These are phyloP conservation scores for Gymnoscopelus microlampas DNA, from an alignment of 2,797 vertebrate species.

Conservation along the genomic window DNA sequence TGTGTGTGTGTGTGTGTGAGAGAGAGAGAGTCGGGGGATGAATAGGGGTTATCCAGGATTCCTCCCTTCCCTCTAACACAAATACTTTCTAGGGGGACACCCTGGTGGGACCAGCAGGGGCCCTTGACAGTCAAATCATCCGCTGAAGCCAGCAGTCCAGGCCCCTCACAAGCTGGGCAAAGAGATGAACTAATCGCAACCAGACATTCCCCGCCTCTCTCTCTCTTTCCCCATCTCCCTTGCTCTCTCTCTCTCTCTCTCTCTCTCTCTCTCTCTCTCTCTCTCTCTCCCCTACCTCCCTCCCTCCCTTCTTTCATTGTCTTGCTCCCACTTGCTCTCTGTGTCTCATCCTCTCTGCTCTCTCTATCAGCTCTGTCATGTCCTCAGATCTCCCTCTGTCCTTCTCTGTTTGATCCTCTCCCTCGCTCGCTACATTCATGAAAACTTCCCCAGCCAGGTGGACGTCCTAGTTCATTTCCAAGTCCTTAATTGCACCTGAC, in stretches of 20 bases:
- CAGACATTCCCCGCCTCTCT: constrained; percentile 80
- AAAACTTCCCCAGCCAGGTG: too few species aligned
- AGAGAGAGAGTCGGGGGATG: constrained; percentile 1
- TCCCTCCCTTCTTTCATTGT: constrained; percentile 1
- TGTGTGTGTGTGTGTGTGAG: constrained; percentile 9
- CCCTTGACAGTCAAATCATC: constrained; percentile 84
- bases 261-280: constrained; percentile 40
- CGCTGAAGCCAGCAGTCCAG: constrained; percentile 74
- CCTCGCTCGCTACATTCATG: neutral
- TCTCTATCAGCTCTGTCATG: neutral
- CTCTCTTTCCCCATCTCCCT: constrained; percentile 19
- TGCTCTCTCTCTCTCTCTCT: constrained; percentile 49
- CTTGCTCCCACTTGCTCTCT: constrained; percentile 55
- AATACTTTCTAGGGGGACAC: constrained; percentile 77
- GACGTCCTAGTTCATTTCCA: too few species aligned
- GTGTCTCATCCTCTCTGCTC: neutral
- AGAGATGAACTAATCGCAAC: constrained; percentile 84
- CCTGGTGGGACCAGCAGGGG: constrained; percentile 83
- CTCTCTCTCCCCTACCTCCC: constrained; percentile 2
- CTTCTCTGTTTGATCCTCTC: neutral
- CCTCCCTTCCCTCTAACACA: constrained; percentile 65
- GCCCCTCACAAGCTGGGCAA: constrained; percentile 76
- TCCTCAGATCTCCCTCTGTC: constrained; percentile 3
- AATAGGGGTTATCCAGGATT: constrained; percentile 39
- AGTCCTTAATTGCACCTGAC: too few species aligned